A percentile compares a stretch with the other conserved stretches of the same genome.
Conservation (phyloP, 2,113 vertebrate species). For the Cyanoramphus novaezelandiae region DNA sequence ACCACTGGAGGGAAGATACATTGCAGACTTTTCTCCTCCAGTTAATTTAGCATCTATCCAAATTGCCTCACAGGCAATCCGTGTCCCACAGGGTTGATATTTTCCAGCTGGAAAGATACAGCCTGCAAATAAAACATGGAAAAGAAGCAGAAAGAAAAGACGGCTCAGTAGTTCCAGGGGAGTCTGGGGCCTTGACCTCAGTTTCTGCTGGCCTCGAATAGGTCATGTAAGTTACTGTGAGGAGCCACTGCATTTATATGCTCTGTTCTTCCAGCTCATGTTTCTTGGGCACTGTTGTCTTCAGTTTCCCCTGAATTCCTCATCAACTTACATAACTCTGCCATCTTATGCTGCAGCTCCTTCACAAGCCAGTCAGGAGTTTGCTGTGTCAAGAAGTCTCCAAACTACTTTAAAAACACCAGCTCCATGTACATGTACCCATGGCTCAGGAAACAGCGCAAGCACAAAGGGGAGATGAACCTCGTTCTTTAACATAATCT, state of each 20-base stretch:
- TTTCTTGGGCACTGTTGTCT: background rate
- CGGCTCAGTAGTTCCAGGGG: background rate
- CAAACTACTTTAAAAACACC: background rate
- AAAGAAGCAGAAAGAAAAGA: background rate
- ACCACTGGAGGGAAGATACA: background rate
- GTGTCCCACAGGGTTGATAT: background rate
- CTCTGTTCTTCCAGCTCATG: background rate
- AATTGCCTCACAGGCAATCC: background rate
- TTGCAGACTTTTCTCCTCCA: background rate
- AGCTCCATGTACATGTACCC: rapidly evolving
- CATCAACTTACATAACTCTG: background rate
- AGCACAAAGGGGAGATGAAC: no score
- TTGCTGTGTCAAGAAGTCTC: background rate
- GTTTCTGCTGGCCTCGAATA: background rate
- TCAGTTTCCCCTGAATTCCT: background rate
- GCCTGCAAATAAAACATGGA: background rate
- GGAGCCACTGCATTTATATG: background rate
- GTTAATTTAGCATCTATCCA: background rate
- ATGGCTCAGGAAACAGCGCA: background rate
- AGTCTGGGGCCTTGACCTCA: no score
- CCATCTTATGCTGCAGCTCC: background rate
- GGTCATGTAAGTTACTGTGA: background rate
- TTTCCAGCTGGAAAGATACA: background rate
- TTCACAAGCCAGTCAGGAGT: background rate
- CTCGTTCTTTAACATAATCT: rapidly evolving